Conservation (phyloP, 1,140 invertebrate species). For the Solenopsis invicta region DNA sequence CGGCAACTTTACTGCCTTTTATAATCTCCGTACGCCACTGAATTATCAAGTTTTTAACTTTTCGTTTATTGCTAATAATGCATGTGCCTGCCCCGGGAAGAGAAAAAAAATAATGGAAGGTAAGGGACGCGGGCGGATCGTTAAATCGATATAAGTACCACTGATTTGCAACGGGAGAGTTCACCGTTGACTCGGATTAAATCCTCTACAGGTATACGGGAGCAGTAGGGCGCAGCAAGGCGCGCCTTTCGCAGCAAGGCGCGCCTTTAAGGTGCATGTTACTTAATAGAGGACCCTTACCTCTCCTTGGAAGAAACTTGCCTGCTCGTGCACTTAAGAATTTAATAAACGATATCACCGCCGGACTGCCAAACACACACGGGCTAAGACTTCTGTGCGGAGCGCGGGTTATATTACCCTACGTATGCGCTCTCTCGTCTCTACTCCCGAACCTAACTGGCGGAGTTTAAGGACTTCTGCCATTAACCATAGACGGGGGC, state of each 20-base stretch:
- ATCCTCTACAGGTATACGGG: neutral
- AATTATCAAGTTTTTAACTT: slow-evolving; percentile 49
- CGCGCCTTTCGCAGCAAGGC: slow-evolving; percentile 5
- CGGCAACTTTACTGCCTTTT: slow-evolving; percentile 20
- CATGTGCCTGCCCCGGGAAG: too few species aligned
- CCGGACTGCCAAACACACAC: slow-evolving; percentile 26
- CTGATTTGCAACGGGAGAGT: neutral
- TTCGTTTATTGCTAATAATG: slow-evolving; percentile 45
- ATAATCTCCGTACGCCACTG: slow-evolving; percentile 17
- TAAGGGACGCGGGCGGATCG: neutral
- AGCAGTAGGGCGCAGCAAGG: neutral
- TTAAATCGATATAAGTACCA: slow-evolving; percentile 17
- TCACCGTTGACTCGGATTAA: slow-evolving; percentile 31
- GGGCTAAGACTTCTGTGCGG: slow-evolving; percentile 54
- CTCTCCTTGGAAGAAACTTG: slow-evolving; percentile 8
- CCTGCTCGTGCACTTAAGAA: slow-evolving; percentile 66
- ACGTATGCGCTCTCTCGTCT: slow-evolving; percentile 19
- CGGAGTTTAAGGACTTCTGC: slow-evolving; percentile 68
- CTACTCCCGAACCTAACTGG: slow-evolving; percentile 20
- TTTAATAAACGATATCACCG: slow-evolving; percentile 74
- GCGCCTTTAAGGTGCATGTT: slow-evolving; percentile 10
- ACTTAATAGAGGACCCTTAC: slow-evolving; percentile 24
- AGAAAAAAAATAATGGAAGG: neutral
- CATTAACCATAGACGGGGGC: slow-evolving; percentile 62
- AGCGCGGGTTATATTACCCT: slow-evolving; percentile 64